phyloP scores from a whole-genome alignment of 2,888 invertebrate genomes.

The Lissonota sp. region DNA sequence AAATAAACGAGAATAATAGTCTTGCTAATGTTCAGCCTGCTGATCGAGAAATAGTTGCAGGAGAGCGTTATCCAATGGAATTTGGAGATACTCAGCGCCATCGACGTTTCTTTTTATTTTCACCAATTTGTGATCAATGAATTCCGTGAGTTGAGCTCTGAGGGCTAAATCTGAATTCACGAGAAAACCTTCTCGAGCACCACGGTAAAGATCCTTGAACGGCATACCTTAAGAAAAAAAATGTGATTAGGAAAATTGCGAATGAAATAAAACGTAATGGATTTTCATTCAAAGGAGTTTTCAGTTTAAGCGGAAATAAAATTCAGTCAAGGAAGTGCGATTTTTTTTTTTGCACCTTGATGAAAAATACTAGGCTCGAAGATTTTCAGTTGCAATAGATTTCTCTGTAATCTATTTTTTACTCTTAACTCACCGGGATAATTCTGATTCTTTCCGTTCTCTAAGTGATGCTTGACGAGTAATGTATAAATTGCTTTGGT shows the following conservation, averaged over 20 bases:
- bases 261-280: background rate
- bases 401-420: slow-evolving; percentile 22
- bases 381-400: background rate
- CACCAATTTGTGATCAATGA: slow-evolving; percentile 96
- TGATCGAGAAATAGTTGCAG: slow-evolving; percentile 92
- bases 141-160: slow-evolving; percentile 96
- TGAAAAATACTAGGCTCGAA: too few species aligned
- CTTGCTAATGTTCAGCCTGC: slow-evolving; percentile 78
- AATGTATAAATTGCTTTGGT: slow-evolving; percentile 93
- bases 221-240: slow-evolving; percentile 88
- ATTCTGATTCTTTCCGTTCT: slow-evolving; percentile 88
- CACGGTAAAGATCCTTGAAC: slow-evolving; percentile 94
- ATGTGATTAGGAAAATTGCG: slow-evolving; percentile 29
- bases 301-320: too few species aligned
- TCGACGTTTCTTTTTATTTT: slow-evolving; percentile 91
- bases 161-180: slow-evolving; percentile 97
- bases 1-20: background rate
- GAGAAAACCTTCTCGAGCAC: slow-evolving; percentile 94
- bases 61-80: slow-evolving; percentile 90
- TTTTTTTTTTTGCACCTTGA: too few species aligned
- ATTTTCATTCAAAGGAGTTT: too few species aligned
- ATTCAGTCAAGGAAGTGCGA: too few species aligned
- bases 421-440: slow-evolving; percentile 88
- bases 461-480: slow-evolving; percentile 92
- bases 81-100: slow-evolving; percentile 92